Evolutionary conservation across 2,113 vertebrate genomes (phyloP).

Genomic region (Malaclemys terrapin): DNA sequence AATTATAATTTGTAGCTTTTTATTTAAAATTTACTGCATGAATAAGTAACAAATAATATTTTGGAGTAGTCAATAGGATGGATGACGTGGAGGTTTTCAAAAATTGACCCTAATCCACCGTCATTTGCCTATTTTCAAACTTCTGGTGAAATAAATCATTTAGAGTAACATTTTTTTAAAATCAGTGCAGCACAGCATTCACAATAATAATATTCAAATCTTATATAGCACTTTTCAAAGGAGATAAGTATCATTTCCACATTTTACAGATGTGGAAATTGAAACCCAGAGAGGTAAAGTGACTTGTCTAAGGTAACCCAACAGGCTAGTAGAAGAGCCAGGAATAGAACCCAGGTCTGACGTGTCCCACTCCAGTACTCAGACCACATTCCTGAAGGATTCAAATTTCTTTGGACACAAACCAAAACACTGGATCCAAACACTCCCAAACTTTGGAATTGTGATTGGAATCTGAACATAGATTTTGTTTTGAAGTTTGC

Average conservation of each 20-base stretch:
- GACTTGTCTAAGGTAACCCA: not conserved
- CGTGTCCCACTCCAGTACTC: not conserved
- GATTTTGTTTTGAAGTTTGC: not conserved
- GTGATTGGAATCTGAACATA: not conserved
- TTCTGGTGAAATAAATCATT: not conserved
- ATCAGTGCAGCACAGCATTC: accelerated
- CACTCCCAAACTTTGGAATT: not conserved
- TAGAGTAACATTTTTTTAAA: not conserved
- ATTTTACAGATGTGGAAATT: not conserved
- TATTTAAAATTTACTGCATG: not conserved
- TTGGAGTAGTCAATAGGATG: not conserved
- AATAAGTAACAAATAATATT: not conserved
- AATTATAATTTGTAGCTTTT: not conserved
- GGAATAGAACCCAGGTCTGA: not conserved
- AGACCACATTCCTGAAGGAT: not conserved
- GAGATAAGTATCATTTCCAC: not conserved
- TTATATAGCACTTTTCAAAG: not conserved
- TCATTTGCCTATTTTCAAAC: not conserved
- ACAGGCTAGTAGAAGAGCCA: not conserved
- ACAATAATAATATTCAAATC: not conserved
- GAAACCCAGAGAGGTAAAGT: not conserved
- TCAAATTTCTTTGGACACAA: not conserved
- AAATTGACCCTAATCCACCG: not conserved
- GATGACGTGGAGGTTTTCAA: not conserved
- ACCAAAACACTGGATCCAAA: not conserved